phyloP scores from a whole-genome alignment of 2,113 vertebrate species.

The Struthidea cinerea region DNA sequence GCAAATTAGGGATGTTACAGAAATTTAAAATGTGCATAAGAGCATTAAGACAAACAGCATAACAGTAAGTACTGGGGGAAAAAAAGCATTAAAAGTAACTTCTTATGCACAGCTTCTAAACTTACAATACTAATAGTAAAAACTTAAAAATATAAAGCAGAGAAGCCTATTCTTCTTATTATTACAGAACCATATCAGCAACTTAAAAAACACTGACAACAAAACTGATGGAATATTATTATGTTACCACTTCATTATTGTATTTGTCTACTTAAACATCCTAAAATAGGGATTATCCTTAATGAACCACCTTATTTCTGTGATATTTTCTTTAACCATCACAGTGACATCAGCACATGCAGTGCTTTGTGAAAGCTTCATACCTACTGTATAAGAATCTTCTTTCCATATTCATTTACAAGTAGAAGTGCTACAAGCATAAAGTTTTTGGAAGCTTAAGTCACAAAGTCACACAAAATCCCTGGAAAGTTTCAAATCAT shows the following conservation, averaged over 20 bases:
- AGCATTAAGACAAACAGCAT: background rate
- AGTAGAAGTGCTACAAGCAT: background rate
- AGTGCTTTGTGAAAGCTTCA: background rate
- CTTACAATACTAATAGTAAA: background rate
- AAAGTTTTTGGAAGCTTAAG: background rate
- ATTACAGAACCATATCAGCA: background rate
- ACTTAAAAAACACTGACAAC: background rate
- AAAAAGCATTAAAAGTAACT: background rate
- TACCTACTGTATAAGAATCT: background rate
- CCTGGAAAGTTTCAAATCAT: background rate
- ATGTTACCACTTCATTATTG: background rate
- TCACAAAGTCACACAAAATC: background rate
- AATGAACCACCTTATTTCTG: background rate
- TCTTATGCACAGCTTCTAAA: background rate
- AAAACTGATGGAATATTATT: background rate
- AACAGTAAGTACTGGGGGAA: background rate
- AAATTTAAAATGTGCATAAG: background rate
- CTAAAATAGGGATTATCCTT: background rate
- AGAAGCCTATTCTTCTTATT: background rate
- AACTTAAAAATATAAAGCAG: background rate
- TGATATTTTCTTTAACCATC: background rate
- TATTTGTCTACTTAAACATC: background rate
- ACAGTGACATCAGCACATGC: background rate
- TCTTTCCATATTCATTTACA: background rate
- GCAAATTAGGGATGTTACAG: background rate